Evolutionary conservation across 2,888 invertebrate species (phyloP), one percentile per base, ranked within the genome.

Genomic region (Drosophila recens): DNA sequence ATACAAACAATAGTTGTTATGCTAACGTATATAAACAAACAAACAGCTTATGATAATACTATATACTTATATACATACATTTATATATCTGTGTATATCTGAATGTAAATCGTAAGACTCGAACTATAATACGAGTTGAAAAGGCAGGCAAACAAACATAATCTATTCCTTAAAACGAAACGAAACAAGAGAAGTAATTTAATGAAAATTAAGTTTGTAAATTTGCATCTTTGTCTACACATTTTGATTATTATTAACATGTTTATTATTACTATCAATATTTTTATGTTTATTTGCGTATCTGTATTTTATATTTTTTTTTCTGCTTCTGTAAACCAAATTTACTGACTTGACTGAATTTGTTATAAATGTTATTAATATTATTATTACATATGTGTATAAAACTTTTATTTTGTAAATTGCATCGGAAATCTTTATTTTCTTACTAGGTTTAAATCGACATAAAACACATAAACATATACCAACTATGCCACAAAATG

Each of bases 311-410:
- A 56, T 45, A 17, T 69, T 82, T 77, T 76, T 71, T 72, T 57
- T 79, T 87, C 75, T 74, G 82, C 82, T 85, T 89, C 78, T 85
- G 88, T 80, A 85, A 79, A 86, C 90, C 86, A 89, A 87, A 87
- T 81, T 89, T 90, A 87, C 83, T 82, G 84, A 85, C 89, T 88
- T 90, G 86, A 87, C 86, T 87, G 86, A 87, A 87, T 87, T 87
- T 81, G 90, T 87, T 88, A 88, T 88, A 79, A 87, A 85, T 85
- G 80, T 85, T 85, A 82, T 87, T 85, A 85, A 73, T 86, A 79
- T 81, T 87, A 83, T 86, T 84, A 84, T 87, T 79, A 71, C 63
- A 73, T 78, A 79, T 70, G 69, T 76, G 72, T 79, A 79, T 79
- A 76, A 79, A 79, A 38, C 46, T 68, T 76, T 65, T 79, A 73